phyloP scores from a whole-genome alignment of 2,113 vertebrate genomes.

The Callipepla californica region DNA sequence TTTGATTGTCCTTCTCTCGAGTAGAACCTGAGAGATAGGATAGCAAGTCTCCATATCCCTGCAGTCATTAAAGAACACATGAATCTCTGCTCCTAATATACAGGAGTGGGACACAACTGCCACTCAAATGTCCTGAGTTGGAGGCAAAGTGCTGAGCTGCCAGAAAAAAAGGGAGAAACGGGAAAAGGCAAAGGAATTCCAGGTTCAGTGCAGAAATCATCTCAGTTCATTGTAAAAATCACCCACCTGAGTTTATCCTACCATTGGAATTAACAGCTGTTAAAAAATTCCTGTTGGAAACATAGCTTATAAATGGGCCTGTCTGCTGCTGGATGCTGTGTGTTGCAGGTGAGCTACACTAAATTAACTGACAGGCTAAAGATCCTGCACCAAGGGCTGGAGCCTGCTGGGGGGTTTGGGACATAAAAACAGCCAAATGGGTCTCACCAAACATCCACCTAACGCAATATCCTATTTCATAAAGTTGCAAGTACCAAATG shows the following conservation, averaged over 20 bases:
- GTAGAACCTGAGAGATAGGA: background rate
- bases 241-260: background rate
- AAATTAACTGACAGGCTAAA: background rate
- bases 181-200: background rate
- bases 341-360: background rate
- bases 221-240: background rate
- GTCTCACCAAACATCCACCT: background rate
- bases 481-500: background rate
- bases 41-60: background rate
- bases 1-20: background rate
- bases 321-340: background rate
- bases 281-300: background rate
- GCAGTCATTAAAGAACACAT: rapidly evolving
- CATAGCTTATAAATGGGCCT: background rate
- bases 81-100: background rate
- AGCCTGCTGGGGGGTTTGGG: background rate
- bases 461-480: slow-evolving; percentile 52
- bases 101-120: background rate
- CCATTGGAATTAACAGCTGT: background rate
- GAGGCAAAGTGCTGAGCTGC: background rate
- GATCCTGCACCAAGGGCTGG: background rate
- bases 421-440: background rate
- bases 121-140: background rate
- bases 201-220: background rate
- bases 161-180: background rate